These are phyloP conservation scores for Marmota flaviventris DNA, from an alignment of 2,113 vertebrate species.

Conservation along the genomic window DNA sequence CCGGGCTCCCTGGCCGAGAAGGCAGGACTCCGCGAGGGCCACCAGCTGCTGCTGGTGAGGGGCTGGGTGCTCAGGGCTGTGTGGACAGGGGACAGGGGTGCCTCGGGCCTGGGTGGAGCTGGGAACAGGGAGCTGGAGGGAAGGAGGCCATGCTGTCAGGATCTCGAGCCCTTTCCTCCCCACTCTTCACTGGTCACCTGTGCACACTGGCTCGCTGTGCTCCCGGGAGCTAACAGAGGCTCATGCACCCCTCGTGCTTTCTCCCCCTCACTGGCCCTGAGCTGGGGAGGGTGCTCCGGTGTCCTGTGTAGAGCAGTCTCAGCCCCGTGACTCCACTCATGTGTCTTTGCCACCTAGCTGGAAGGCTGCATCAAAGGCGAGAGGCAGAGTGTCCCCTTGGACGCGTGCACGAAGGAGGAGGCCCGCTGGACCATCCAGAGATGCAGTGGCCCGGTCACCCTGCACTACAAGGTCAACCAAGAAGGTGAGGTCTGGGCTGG, in stretches of 20 bases:
- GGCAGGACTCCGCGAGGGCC: too few species aligned
- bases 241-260: not conserved
- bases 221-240: not conserved
- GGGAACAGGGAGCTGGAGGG: too few species aligned
- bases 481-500: conserved; percentile 89
- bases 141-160: too few species aligned
- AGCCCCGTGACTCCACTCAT: not conserved
- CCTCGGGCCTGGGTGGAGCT: too few species aligned
- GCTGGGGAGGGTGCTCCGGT: accelerated
- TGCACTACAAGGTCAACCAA: conserved; percentile 94
- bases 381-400: conserved; percentile 92
- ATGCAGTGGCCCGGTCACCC: conserved; percentile 93
- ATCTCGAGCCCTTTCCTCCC: too few species aligned
- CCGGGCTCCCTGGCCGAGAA: too few species aligned
- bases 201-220: not conserved
- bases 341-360: conserved; percentile 88
- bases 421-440: conserved; percentile 96
- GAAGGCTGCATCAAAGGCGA: conserved; percentile 95
- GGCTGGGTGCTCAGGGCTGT: too few species aligned
- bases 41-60: too few species aligned
- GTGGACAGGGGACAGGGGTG: too few species aligned
- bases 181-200: too few species aligned
- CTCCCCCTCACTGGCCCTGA: too few species aligned
- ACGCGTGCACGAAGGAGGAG: conserved; percentile 97
- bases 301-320: not conserved